phyloP scores from a whole-genome alignment of 2,113 vertebrate genomes.

The Burhinus oedicnemus region DNA sequence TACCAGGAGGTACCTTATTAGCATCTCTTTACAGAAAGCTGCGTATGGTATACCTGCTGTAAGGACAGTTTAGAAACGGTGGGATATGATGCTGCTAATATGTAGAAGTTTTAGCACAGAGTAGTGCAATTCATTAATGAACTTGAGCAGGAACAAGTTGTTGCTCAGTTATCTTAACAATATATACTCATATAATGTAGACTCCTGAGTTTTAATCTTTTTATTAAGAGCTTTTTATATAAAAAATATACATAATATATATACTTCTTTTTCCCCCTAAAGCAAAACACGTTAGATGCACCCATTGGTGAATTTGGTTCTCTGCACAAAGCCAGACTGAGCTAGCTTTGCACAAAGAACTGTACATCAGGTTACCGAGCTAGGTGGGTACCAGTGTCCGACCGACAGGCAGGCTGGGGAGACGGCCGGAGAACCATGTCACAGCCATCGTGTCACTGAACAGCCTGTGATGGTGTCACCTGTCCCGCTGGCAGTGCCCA shows the following conservation, averaged over 20 bases:
- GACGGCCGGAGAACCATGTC: accelerated
- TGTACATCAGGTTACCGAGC: accelerated
- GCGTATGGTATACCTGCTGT: neutral
- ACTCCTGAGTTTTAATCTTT: conserved; percentile 45
- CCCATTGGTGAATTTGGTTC: neutral
- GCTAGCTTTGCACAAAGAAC: neutral
- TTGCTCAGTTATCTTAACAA: conserved; percentile 37
- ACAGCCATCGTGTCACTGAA: accelerated
- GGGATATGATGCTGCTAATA: conserved; percentile 51
- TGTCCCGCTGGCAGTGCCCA: accelerated
- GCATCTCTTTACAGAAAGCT: neutral
- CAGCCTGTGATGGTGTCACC: neutral
- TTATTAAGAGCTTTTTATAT: conserved; percentile 67
- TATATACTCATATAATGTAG: conserved; percentile 14
- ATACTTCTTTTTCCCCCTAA: neutral
- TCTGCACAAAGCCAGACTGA: neutral
- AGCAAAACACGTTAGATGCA: accelerated
- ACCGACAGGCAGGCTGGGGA: too few species aligned
- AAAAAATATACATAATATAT: conserved; percentile 50
- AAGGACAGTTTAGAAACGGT: neutral
- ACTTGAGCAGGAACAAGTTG: neutral
- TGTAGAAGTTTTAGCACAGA: conserved; percentile 34
- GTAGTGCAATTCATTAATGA: conserved; percentile 54
- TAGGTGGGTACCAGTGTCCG: accelerated
- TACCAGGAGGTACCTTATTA: conserved; percentile 25